Percentiles rank a stretch among this genome's conserved stretches.
phyloP scores from a whole-genome alignment of 2,888 invertebrate genomes.

The Folsomia manolachei region DNA sequence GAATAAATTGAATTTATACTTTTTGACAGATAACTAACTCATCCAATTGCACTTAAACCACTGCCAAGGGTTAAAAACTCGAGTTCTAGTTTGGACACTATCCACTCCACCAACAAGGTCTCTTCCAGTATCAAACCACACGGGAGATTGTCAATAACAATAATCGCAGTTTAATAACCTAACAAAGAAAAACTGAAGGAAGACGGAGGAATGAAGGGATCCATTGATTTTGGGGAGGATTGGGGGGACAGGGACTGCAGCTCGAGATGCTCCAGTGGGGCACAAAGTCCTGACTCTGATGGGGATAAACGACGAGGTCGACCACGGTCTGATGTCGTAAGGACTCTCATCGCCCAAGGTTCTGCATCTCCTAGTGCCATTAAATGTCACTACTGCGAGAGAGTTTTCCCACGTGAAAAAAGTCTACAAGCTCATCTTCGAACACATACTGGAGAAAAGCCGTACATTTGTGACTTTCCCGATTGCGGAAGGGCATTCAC shows the following conservation, averaged over 20 bases:
- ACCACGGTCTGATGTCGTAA: conserved; percentile 68
- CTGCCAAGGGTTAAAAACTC: conserved; percentile 15
- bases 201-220: neutral
- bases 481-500: conserved; percentile 69
- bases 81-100: conserved; percentile 30
- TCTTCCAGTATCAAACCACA: neutral
- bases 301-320: conserved; percentile 61
- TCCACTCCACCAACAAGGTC: conserved; percentile 40
- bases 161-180: conserved; percentile 9
- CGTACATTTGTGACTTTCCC: conserved; percentile 71
- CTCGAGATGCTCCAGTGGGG: conserved; percentile 46
- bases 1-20: neutral
- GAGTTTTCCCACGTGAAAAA: conserved; percentile 73
- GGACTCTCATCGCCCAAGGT: conserved; percentile 67
- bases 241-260: conserved; percentile 38
- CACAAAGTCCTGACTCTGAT: conserved; percentile 49
- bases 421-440: conserved; percentile 68
- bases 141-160: neutral
- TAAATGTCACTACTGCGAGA: conserved; percentile 67
- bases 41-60: conserved; percentile 11
- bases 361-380: conserved; percentile 67
- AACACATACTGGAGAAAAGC: conserved; percentile 68
- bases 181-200: too few relatives aligned
- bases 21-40: conserved; percentile 16
- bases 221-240: conserved; percentile 17